A percentile compares a stretch with the other conserved stretches of the same genome.
Evolutionary conservation across 1,140 invertebrate species (phyloP).

Genomic region (Diachasma alloeum): DNA sequence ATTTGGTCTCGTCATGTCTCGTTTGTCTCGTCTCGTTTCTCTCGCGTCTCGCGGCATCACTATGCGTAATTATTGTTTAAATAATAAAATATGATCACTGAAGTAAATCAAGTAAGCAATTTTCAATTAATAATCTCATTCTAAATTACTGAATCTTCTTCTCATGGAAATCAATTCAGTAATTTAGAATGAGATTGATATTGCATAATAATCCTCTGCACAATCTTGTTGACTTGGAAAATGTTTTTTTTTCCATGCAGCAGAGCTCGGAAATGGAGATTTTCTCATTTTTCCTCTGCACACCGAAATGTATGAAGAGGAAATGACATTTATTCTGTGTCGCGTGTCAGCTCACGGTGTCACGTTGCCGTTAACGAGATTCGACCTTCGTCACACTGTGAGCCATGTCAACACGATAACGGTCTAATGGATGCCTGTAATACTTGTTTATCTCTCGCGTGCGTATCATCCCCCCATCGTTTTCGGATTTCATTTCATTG

Average conservation of each 20-base stretch:
- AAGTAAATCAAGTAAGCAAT: too few species aligned
- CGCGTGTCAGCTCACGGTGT: neutral
- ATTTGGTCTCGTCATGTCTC: too few species aligned
- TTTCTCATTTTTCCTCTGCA: neutral
- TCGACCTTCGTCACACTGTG: slow-evolving; percentile 14
- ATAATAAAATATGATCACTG: too few species aligned
- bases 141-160: too few species aligned
- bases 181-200: too few species aligned
- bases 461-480: neutral
- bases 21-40: too few species aligned
- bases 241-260: neutral
- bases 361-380: slow-evolving; percentile 6
- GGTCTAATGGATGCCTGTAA: neutral
- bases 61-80: too few species aligned
- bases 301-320: neutral
- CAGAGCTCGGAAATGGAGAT: neutral
- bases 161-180: too few species aligned
- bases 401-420: neutral
- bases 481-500: neutral
- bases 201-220: too few species aligned
- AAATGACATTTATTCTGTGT: neutral
- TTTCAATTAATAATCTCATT: too few species aligned
- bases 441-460: neutral
- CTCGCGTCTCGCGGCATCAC: too few species aligned
- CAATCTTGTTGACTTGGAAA: too few species aligned